Evolutionary conservation across 2,113 vertebrate genomes (phyloP).

Genomic region (Proteles cristata): DNA sequence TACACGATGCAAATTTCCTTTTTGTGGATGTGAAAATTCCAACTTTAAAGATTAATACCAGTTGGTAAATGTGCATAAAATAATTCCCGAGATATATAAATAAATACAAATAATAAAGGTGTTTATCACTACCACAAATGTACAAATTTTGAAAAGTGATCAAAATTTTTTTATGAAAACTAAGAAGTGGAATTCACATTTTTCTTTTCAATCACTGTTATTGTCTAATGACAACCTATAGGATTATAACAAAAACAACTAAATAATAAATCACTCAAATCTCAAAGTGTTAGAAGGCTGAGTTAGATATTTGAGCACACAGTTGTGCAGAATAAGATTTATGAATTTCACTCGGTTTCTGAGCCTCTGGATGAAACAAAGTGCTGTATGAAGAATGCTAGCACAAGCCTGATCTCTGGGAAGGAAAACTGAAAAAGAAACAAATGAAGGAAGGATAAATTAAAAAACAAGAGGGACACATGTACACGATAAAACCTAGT

Average conservation of each 20-base stretch:
- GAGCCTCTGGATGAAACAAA: slow-evolving; percentile 50
- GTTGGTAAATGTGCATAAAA: slow-evolving; percentile 72
- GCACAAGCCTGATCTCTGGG: slow-evolving; percentile 27
- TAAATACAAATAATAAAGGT: slow-evolving; percentile 35
- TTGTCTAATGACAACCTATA: slow-evolving; percentile 61
- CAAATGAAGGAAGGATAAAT: not conserved
- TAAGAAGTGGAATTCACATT: slow-evolving; percentile 59
- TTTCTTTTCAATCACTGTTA: slow-evolving; percentile 66
- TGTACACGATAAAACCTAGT: not conserved
- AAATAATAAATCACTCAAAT: slow-evolving; percentile 50
- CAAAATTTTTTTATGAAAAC: slow-evolving; percentile 66
- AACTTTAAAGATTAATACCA: slow-evolving; percentile 68
- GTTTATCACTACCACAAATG: slow-evolving; percentile 56
- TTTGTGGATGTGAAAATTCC: slow-evolving; percentile 45
- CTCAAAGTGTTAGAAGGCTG: slow-evolving; percentile 50
- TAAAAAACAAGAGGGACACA: not conserved
- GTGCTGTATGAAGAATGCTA: slow-evolving; percentile 40
- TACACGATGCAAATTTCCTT: slow-evolving; percentile 1
- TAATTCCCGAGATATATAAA: slow-evolving; percentile 47
- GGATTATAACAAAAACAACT: slow-evolving; percentile 49
- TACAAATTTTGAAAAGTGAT: slow-evolving; percentile 65
- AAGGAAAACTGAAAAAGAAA: not conserved
- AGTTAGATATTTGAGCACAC: slow-evolving; percentile 50
- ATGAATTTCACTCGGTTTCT: slow-evolving; percentile 56
- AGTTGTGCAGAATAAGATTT: slow-evolving; percentile 45